phyloP scores from a whole-genome alignment of 2,888 invertebrate species.

The Dromius quadrimaculatus region DNA sequence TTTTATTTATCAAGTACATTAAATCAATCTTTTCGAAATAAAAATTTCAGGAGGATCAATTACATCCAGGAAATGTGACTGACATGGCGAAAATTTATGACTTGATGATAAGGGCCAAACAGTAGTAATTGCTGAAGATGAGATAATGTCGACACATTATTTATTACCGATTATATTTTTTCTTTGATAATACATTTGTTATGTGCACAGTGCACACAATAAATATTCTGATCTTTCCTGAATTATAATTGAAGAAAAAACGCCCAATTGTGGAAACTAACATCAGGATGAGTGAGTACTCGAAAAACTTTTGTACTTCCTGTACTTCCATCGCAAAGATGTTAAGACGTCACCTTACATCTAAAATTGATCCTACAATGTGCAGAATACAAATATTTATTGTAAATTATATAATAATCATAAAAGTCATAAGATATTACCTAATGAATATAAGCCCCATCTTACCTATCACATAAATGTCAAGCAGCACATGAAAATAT shows the following conservation, averaged over 20 bases:
- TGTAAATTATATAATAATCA: background rate
- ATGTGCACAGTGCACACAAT: no score
- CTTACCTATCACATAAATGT: background rate
- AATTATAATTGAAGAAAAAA: no score
- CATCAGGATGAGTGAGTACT: no score
- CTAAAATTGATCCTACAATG: no score
- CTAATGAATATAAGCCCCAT: background rate
- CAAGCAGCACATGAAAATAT: background rate
- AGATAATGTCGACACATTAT: background rate
- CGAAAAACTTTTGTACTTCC: no score
- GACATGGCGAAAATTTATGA: slow-evolving; percentile 15
- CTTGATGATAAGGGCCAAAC: background rate
- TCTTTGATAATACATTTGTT: no score
- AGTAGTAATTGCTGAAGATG: background rate
- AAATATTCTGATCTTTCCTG: no score
- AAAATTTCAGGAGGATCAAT: slow-evolving; percentile 12
- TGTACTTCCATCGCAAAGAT: no score
- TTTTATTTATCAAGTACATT: slow-evolving; percentile 25
- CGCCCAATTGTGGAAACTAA: no score
- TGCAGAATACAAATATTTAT: background rate
- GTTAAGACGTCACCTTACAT: no score
- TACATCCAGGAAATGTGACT: slow-evolving; percentile 15
- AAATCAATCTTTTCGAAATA: slow-evolving; percentile 18
- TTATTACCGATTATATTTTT: no score
- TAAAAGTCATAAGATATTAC: background rate